Percentiles rank a stretch among this genome's conserved stretches.
These are phyloP conservation scores for Octodonta nipae DNA, from an alignment of 2,888 invertebrate genomes.

Conservation along the genomic window DNA sequence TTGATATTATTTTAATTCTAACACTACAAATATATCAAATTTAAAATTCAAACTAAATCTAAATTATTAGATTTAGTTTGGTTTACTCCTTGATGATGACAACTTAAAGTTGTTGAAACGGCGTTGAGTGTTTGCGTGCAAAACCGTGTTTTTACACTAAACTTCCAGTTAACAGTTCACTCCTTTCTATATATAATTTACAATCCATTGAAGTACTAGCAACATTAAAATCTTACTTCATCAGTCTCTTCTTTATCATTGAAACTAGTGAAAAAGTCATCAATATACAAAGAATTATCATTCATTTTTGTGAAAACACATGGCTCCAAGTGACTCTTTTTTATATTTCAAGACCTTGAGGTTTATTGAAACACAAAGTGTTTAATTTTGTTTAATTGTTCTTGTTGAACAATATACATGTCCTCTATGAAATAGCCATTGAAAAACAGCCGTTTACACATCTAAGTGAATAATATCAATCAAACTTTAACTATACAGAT, in stretches of 20 bases:
- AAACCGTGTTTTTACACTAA: no score
- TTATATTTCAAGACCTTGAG: constrained; percentile 5
- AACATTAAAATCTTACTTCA: background rate
- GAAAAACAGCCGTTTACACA: constrained; percentile 17
- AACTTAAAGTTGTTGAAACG: no score
- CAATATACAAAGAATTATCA: background rate
- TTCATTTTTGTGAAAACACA: background rate
- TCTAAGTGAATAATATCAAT: constrained; percentile 14
- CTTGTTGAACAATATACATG: constrained; percentile 14
- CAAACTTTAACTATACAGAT: constrained; percentile 13
- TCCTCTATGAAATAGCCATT: constrained; percentile 14
- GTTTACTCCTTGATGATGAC: no score
- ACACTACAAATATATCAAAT: no score
- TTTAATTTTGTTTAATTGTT: constrained; percentile 11
- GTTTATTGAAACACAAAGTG: constrained; percentile 10
- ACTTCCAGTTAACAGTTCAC: constrained; percentile 2
- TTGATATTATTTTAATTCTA: no score
- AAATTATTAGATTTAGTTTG: no score
- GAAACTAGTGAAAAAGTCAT: constrained; percentile 1
- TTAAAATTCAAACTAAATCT: no score
- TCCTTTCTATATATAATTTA: constrained; percentile 3
- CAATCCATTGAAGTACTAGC: constrained; percentile 2
- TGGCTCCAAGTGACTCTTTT: background rate
- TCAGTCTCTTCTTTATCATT: constrained; percentile 7
- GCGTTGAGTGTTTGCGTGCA: no score